phyloP scores from a whole-genome alignment of 2,888 invertebrate genomes.

The Aspidiotus destructor region DNA sequence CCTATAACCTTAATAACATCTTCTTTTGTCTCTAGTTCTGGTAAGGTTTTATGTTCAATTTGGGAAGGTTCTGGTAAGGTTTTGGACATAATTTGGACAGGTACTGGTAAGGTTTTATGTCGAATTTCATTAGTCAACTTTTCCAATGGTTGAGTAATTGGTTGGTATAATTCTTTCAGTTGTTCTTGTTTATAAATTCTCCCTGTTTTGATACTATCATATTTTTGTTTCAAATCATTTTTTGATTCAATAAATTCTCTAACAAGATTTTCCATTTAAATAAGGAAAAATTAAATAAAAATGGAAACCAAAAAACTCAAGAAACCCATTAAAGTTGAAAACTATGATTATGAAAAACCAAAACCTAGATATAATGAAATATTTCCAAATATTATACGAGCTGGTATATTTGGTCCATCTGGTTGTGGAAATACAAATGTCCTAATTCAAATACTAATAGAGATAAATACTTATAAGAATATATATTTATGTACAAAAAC shows the following conservation, averaged over 20 bases:
- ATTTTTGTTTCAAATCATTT: constrained; percentile 13
- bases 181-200: constrained; percentile 1
- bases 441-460: not conserved
- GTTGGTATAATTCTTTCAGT: not conserved
- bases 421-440: constrained; percentile 6
- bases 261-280: not conserved
- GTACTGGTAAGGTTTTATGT: not conserved
- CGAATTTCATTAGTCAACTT: not conserved
- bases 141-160: not conserved
- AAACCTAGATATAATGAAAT: not conserved
- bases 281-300: not conserved
- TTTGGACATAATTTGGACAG: constrained; percentile 6
- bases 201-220: not conserved
- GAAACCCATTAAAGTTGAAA: no score
- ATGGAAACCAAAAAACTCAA: not conserved
- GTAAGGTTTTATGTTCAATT: no score
- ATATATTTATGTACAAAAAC: constrained; percentile 5
- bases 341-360: no score
- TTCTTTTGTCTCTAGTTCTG: not conserved
- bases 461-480: not conserved
- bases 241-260: not conserved
- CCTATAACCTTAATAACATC: not conserved
- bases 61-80: constrained; percentile 4
- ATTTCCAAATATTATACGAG: not conserved
- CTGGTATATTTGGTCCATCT: not conserved